phyloP scores from a whole-genome alignment of 2,113 vertebrate genomes.

The Ursus arctos region DNA sequence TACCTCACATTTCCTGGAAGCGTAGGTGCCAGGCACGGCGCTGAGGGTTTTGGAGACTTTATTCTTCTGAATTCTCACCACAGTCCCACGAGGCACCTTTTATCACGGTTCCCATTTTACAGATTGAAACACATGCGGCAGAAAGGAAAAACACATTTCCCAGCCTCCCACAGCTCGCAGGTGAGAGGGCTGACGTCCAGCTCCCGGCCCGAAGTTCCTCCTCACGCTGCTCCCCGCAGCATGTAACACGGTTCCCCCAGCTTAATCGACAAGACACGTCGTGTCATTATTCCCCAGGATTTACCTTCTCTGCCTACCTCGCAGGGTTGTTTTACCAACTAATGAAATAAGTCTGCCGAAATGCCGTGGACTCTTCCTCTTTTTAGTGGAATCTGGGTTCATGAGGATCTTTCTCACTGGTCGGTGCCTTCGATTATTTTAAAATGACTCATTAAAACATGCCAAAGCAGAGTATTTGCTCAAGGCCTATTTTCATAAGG shows the following conservation, averaged over 20 bases:
- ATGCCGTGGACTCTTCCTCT: neutral
- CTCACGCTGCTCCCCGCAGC: neutral
- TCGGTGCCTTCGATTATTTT: neutral
- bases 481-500: accelerated
- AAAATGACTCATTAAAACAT: neutral
- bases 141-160: neutral
- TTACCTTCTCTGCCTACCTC: neutral
- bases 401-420: neutral
- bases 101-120: neutral
- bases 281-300: neutral
- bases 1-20: neutral
- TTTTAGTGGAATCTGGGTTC: conserved; percentile 20
- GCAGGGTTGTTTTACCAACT: neutral
- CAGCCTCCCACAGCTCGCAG: neutral
- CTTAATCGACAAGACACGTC: neutral
- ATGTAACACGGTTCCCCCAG: neutral
- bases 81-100: neutral
- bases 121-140: neutral
- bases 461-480: neutral
- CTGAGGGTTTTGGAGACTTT: neutral
- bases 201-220: no score
- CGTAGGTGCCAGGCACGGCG: no score
- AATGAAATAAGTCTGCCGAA: neutral
- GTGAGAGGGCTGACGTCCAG: accelerated
- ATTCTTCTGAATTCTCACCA: neutral